Evolutionary conservation across 2,888 invertebrate genomes (phyloP).

Genomic region (Anodontia alba): DNA sequence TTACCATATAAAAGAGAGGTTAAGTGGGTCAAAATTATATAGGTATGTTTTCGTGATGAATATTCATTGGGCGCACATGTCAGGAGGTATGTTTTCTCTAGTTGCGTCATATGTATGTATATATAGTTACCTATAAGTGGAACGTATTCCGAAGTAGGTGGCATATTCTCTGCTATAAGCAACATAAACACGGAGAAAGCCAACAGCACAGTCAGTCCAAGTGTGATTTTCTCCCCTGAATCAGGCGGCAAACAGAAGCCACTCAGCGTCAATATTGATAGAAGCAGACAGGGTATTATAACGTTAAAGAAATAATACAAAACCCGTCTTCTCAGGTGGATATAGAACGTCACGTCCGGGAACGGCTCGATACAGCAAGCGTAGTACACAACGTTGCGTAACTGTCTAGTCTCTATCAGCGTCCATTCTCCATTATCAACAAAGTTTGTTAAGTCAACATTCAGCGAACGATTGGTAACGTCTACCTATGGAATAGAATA

Average conservation of each 20-base stretch:
- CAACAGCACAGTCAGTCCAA: slow-evolving; percentile 87
- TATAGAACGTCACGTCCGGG: slow-evolving; percentile 86
- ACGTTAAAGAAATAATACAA: slow-evolving; percentile 87
- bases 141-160: slow-evolving; percentile 87
- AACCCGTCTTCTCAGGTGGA: slow-evolving; percentile 86
- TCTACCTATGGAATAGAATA: slow-evolving; percentile 70
- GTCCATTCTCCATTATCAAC: slow-evolving; percentile 87
- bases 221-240: slow-evolving; percentile 87
- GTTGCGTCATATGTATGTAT: too few species aligned
- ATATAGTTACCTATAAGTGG: slow-evolving; percentile 86
- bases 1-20: too few species aligned
- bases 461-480: slow-evolving; percentile 81
- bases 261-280: slow-evolving; percentile 88
- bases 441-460: slow-evolving; percentile 86
- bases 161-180: slow-evolving; percentile 87
- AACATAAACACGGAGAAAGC: slow-evolving; percentile 88
- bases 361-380: slow-evolving; percentile 86
- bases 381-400: slow-evolving; percentile 86
- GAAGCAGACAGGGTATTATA: slow-evolving; percentile 87
- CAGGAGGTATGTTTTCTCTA: too few species aligned
- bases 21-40: too few species aligned
- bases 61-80: too few species aligned
- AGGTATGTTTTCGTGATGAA: too few species aligned
- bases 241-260: slow-evolving; percentile 87
- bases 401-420: slow-evolving; percentile 85